A percentile compares a stretch with the other conserved stretches of the same genome.
Evolutionary conservation across 2,797 vertebrate species (phyloP).

Genomic region (Malacoraja senta): DNA sequence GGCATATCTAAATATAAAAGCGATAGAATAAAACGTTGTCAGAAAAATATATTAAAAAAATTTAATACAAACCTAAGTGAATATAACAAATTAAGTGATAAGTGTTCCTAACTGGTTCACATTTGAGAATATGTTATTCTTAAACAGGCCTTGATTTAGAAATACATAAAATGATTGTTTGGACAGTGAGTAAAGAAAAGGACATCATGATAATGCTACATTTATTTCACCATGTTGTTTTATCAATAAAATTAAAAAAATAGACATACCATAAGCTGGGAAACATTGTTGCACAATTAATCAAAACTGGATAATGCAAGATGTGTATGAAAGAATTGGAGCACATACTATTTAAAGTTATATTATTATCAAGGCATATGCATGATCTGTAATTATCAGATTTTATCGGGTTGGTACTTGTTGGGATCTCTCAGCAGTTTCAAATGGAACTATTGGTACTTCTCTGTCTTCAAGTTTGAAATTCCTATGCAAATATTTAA

Average conservation of each 20-base stretch:
- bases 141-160: not conserved
- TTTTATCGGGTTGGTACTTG: too few relatives aligned
- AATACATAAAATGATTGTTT: not conserved
- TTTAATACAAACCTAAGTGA: not conserved
- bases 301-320: not conserved
- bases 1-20: constrained; percentile 66
- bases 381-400: not conserved
- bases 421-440: too few relatives aligned
- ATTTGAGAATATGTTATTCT: not conserved
- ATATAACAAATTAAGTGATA: not conserved
- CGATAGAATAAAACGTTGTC: not conserved
- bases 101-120: not conserved
- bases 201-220: not conserved
- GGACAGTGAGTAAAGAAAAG: not conserved
- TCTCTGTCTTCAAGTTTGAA: not conserved
- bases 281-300: not conserved
- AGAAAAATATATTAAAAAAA: not conserved
- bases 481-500: not conserved
- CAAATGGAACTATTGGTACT: too few relatives aligned
- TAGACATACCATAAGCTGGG: not conserved
- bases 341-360: not conserved
- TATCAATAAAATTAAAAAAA: not conserved
- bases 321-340: not conserved
- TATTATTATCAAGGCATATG: not conserved
- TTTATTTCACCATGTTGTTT: not conserved